phyloP scores from a whole-genome alignment of 2,888 invertebrate genomes.

The Dendrolimus houi region DNA sequence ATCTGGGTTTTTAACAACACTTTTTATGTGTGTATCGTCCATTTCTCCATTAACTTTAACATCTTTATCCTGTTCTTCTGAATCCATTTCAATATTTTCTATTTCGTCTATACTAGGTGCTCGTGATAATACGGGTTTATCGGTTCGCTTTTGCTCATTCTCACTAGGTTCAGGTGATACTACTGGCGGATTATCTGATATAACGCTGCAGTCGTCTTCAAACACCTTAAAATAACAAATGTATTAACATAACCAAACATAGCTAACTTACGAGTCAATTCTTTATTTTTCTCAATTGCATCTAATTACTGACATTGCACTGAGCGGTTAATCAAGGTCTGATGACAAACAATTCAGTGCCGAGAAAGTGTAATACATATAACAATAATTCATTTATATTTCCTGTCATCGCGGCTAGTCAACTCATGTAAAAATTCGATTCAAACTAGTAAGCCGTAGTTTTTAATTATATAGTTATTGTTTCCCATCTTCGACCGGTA shows the following conservation, averaged over 20 bases:
- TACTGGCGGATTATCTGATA: constrained; percentile 71
- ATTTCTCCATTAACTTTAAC: constrained; percentile 70
- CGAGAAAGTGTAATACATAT: too few relatives aligned
- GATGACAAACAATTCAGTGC: too few relatives aligned
- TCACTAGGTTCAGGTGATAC: constrained; percentile 70
- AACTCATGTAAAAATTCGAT: too few relatives aligned
- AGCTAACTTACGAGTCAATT: too few relatives aligned
- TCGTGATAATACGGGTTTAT: constrained; percentile 57
- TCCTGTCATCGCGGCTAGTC: too few relatives aligned
- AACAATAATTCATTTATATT: too few relatives aligned
- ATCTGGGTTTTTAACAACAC: constrained; percentile 64
- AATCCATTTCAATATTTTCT: constrained; percentile 62
- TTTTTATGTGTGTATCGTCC: constrained; percentile 57
- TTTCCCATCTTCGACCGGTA: too few relatives aligned
- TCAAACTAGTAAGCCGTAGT: too few relatives aligned
- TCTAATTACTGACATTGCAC: too few relatives aligned
- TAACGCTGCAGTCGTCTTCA: constrained; percentile 75
- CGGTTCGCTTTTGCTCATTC: constrained; percentile 50
- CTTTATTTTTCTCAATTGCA: too few relatives aligned
- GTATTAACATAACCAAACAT: background rate
- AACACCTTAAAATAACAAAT: constrained; percentile 51
- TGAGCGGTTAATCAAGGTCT: too few relatives aligned
- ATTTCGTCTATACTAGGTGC: constrained; percentile 70
- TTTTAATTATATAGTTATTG: too few relatives aligned
- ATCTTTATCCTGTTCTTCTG: constrained; percentile 47